Base-by-base conservation (phyloP, 2,113 vertebrate species). In the Rhizomys pruinosus region DNA sequence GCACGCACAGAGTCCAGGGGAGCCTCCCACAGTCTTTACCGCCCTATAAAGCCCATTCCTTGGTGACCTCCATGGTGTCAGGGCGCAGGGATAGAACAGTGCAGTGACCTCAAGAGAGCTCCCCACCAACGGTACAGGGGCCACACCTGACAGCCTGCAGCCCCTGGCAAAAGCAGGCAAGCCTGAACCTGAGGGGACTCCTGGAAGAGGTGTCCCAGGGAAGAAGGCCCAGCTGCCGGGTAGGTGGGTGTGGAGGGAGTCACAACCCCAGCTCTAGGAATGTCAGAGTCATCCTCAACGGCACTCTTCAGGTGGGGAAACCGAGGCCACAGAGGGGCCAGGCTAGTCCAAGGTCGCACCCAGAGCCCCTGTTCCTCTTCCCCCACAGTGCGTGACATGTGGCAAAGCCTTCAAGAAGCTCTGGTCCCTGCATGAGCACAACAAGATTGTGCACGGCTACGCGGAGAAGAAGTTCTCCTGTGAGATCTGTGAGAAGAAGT, bases 381-480 rank as follows among this genome's bases (percentile, higher is more conserved):
- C 63, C 71, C 94, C 15, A 17, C 97, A 99, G 99, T 99, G 99
- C 0, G 98, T 99, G 68, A 99, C 99, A 0, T 99, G 99, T 0
- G 99, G 99, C 93, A 99, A 99, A 96, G 99, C 98, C 5, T 99
- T 99, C 97, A 99, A 99, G 98, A 99, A 99, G 98, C 99, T 99
- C 84, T 99, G 99, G 99, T 99, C 99, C 1, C 97, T 99, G 57
- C 99, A 99, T 0, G 99, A 99, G 94, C 99, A 99, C 94, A 99
- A 99, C 98, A 99, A 99, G 98, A 99, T 99, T 0, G 99, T 99
- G 90, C 99, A 99, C 0, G 99, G 99, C 95, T 99, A 99, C 0
- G 99, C 99, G 0, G 99, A 99, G 97, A 99, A 99, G 98, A 99
- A 99, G 96, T 99, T 99, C 98, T 99, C 99, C 16, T 99, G 99